Base-by-base conservation (phyloP, 1,140 invertebrate species). In the Bombus turneri region DNA sequence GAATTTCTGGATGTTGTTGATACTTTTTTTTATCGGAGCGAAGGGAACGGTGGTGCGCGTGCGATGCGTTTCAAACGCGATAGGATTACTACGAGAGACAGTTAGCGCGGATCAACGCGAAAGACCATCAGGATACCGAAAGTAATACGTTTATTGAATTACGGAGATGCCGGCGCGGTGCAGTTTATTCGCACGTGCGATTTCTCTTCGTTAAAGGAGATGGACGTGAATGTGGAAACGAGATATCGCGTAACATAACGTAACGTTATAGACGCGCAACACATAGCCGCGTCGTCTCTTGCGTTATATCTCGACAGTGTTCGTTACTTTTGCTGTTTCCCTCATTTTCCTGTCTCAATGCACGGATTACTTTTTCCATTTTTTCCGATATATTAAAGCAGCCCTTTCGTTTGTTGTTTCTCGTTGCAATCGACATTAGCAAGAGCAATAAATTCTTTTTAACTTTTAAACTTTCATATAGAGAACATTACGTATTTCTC, bases 1-100 rank as follows among this genome's bases (percentile, higher is more conserved):
- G 83, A 87, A 83, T 87, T 85, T 87, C 80, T 79, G 12, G 71
- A 77, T 74, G 53, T 74, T 43, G 77, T 62, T 78, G 79, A 86
- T 89, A 79, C 59, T 66, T 53, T 69, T 57, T 57, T 43, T 76
- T 59, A 66, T 34, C 64, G 31, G 22, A 3, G 5, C 41, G 25
- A 73, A 72, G 41, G 83, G 53, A 53, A 53, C 78, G 57, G 1
- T 10, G 31, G 31, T 34, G 53, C 28, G 75, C 57, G 77, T 6
- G 83, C 71, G 59, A 75, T n/a, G 79, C 71, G 34, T 81, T 75
- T 57, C 79, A 34, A 74, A 72, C 59, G 78, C 79, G 78, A 81
- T 53, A 62, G 39, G 53, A 79, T 80, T 72, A 85, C 72, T 64
- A 53, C 77, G 31, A 41, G 76, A 39, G 83, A 72, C 68, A 43